Percentiles rank a stretch among this genome's conserved stretches.
phyloP scores from a whole-genome alignment of 2,113 vertebrate species.

The Lophochroa leadbeateri region DNA sequence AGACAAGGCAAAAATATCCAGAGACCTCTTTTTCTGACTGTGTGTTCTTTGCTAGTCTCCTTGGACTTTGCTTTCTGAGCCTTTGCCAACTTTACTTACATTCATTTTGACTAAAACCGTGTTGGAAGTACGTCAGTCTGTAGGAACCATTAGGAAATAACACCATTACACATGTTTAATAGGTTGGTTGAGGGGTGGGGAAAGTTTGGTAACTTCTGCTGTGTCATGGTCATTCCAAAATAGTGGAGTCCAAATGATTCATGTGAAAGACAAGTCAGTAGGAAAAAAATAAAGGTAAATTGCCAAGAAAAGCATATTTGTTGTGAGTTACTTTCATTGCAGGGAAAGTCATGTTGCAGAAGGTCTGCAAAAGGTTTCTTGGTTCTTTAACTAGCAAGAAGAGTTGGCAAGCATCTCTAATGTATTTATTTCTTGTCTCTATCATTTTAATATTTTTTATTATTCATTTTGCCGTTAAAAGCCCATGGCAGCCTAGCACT shows the following conservation, averaged over 20 bases:
- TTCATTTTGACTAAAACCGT: neutral
- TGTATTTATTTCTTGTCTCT: slow-evolving; percentile 10
- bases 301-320: neutral
- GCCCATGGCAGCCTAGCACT: slow-evolving; percentile 1
- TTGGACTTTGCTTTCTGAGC: slow-evolving; percentile 41
- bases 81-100: slow-evolving; percentile 28
- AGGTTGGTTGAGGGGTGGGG: slow-evolving; percentile 25
- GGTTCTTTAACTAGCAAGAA: slow-evolving; percentile 8
- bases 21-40: slow-evolving; percentile 42
- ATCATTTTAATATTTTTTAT: slow-evolving; percentile 33
- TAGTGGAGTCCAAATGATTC: neutral
- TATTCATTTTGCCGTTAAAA: slow-evolving; percentile 46
- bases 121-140: slow-evolving; percentile 35
- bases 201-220: slow-evolving; percentile 35
- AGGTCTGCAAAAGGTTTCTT: slow-evolving; percentile 26
- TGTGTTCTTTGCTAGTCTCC: slow-evolving; percentile 24
- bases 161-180: neutral
- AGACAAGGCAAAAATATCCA: slow-evolving; percentile 35
- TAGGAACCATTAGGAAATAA: slow-evolving; percentile 28
- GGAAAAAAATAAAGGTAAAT: slow-evolving; percentile 8
- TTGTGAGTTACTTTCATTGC: slow-evolving; percentile 2
- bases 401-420: neutral
- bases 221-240: slow-evolving; percentile 40
- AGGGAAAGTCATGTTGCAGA: neutral
- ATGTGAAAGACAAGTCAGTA: neutral